These are phyloP conservation scores for Panthera tigris DNA, from an alignment of 2,113 vertebrate species.

Conservation along the genomic window DNA sequence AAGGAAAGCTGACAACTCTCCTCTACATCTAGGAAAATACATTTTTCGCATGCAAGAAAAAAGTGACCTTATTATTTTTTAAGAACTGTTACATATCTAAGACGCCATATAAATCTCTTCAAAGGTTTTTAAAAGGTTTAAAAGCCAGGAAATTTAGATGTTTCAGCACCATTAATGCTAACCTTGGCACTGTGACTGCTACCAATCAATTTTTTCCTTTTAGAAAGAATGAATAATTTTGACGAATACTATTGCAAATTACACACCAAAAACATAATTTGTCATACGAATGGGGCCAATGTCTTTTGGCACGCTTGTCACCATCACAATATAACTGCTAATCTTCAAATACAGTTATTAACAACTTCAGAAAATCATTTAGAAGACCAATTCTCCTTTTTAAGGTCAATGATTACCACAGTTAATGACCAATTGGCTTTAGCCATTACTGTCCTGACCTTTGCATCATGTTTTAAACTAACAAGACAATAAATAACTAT, in stretches of 20 bases:
- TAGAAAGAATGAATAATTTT: conserved; percentile 72
- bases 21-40: conserved; percentile 11
- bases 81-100: conserved; percentile 66
- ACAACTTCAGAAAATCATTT: conserved; percentile 72
- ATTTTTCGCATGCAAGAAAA: conserved; percentile 43
- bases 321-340: conserved; percentile 63
- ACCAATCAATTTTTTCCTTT: conserved; percentile 73
- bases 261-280: conserved; percentile 73
- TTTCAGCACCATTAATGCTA: conserved; percentile 75
- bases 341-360: conserved; percentile 75
- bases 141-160: conserved; percentile 72
- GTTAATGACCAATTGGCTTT: conserved; percentile 71
- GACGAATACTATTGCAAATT: conserved; percentile 74
- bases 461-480: conserved; percentile 63
- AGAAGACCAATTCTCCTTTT: conserved; percentile 65
- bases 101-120: conserved; percentile 69
- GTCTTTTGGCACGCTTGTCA: conserved; percentile 67
- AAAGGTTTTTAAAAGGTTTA: conserved; percentile 65
- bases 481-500: conserved; percentile 63
- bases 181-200: conserved; percentile 72
- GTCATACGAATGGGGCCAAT: conserved; percentile 68
- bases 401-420: conserved; percentile 72
- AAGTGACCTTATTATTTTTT: conserved; percentile 63
- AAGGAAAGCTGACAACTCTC: background rate
- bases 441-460: conserved; percentile 62